A percentile compares a stretch with the other conserved stretches of the same genome.
These are phyloP conservation scores for Drosophila sulfurigaster DNA, from an alignment of 1,140 invertebrate genomes.

Conservation along the genomic window DNA sequence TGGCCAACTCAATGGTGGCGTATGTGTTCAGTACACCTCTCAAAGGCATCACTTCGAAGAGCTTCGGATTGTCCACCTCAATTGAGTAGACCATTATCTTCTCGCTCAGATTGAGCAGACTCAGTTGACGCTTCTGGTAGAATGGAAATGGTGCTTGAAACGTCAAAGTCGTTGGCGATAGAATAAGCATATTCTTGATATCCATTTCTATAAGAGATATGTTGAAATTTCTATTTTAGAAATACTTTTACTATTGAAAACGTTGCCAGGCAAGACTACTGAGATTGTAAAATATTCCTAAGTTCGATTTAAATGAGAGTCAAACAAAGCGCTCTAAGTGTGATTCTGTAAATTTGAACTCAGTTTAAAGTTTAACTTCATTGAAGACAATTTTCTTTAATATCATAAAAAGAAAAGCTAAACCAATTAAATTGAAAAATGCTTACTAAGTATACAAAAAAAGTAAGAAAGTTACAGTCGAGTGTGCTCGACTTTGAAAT, in stretches of 20 bases:
- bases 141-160: conserved; percentile 45
- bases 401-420: too few relatives aligned
- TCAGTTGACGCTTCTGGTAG: conserved; percentile 42
- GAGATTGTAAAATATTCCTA: background rate
- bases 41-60: background rate
- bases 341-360: too few relatives aligned
- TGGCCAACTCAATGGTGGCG: conserved; percentile 39
- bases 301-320: too few relatives aligned
- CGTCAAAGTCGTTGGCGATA: conserved; percentile 29
- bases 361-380: too few relatives aligned
- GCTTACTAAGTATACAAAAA: too few relatives aligned
- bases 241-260: background rate
- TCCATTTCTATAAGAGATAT: background rate
- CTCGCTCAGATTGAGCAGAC: conserved; percentile 40
- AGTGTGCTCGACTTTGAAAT: too few relatives aligned
- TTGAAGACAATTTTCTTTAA: too few relatives aligned
- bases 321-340: too few relatives aligned
- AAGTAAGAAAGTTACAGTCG: too few relatives aligned
- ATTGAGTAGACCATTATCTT: conserved; percentile 23
- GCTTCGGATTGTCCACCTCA: background rate
- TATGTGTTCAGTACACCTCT: conserved; percentile 11
- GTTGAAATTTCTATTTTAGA: background rate
- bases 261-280: background rate
- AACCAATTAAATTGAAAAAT: too few relatives aligned
- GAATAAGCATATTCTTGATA: conserved; percentile 9